Base-by-base conservation (phyloP, 2,113 vertebrate species). In the Otus sunia region DNA sequence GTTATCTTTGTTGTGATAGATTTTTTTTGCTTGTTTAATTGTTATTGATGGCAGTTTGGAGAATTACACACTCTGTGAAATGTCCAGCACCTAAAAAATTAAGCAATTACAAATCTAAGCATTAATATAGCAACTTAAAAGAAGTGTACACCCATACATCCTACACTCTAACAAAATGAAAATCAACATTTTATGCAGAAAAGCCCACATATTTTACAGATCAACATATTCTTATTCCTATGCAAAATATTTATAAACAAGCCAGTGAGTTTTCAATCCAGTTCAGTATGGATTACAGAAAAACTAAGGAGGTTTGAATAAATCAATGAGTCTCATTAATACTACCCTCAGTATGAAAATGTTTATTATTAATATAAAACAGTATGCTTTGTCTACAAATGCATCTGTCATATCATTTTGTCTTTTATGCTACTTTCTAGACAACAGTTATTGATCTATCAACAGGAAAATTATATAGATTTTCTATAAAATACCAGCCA, bases 281-380 rank as follows among this genome's bases (percentile, higher is more conserved):
- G 81, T 56, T 95, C 91, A 85, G 82, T 95, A 90, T 12, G 27
- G 36, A 92, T 82, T 92, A 79, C 19, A 66, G 81, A 58, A 92
- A 90, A 88, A 50, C 83, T 62, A 79, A 79, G 47, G 36, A 75
- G 41, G 59, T 73, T 89, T 92, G 76, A 87, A 81, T 69, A 86
- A 85, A 91, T 95, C 91, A 53, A 87, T 95, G 14, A 60, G 92
- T 96, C 83, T 95, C 80, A 87, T 95, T 88, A 94, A 89, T 79
- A 68, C 56, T 17, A 55, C 43, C 36, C 14, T 68, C 45, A 32
- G 47, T 86, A 25, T 58, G 69, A 84, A 90, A 92, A 60, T 49
- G 8, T 67, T 78, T 93, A 78, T 84, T 78, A 64, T 82, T 81
- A 96, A 87, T 53, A 78, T 27, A 86, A 90, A 94, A 6, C 22